Conservation (phyloP, 2,888 invertebrate genomes). For the Tenthredo notha region DNA sequence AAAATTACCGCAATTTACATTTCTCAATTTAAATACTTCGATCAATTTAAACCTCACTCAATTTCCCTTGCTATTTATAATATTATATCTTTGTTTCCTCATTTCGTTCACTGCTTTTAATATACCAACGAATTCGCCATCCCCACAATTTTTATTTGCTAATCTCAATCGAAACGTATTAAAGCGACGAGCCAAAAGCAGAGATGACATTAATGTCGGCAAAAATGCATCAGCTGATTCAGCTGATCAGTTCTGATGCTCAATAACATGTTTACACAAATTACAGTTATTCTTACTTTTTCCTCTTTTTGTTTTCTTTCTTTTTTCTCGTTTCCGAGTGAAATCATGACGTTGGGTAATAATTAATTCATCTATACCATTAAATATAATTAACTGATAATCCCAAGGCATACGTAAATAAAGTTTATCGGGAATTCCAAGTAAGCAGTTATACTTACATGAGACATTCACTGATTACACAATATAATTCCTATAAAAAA, state of each 20-base stretch:
- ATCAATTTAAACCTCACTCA: constrained; percentile 44
- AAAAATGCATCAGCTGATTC: neutral
- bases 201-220: neutral
- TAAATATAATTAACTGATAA: neutral
- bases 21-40: constrained; percentile 33
- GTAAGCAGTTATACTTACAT: neutral
- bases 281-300: neutral
- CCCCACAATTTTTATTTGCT: neutral
- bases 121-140: neutral
- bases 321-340: neutral
- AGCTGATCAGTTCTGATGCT: no score
- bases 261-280: constrained; percentile 18
- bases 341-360: neutral
- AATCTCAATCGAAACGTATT: neutral
- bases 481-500: neutral
- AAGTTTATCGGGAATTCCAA: neutral
- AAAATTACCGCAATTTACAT: constrained; percentile 13
- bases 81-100: neutral
- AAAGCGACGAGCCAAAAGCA: neutral
- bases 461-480: neutral
- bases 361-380: neutral
- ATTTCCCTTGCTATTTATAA: neutral
- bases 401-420: neutral
- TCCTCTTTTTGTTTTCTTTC: no score
- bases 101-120: neutral